Evolutionary conservation across 2,888 invertebrate species (phyloP), one percentile per base, ranked within the genome.

Genomic region (Gerosis bhagava): DNA sequence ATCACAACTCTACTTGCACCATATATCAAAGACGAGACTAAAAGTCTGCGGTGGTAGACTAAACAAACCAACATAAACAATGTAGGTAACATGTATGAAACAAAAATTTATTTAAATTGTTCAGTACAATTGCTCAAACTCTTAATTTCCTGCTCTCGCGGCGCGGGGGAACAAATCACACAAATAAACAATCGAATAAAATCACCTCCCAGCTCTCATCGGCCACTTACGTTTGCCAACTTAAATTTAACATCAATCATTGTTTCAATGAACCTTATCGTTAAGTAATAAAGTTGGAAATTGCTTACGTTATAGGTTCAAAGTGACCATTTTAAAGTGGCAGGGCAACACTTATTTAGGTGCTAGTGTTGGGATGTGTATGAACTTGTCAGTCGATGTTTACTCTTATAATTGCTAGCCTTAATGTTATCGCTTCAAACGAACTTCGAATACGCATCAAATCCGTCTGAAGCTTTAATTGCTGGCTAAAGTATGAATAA

Each of bases 111-210:
- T n/a, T n/a, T n/a, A n/a, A n/a, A n/a, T n/a, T n/a, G n/a, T n/a
- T n/a, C n/a, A n/a, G n/a, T n/a, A n/a, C n/a, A n/a, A n/a, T n/a
- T 31, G 25, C 21, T 39, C 26, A 32, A 39, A 46, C 32, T 66
- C 62, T 64, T 69, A 67, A 69, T 69, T 67, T 67, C 69, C 65
- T 63, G 56, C 58, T 50, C 58, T 53, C 56, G 63, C 57, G 44
- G 52, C 53, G 50, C 46, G 45, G 50, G 53, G 59, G 65, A 62
- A 71, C 71, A 70, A 77, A 77, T 76, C 75, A 74, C 68, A 74
- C 75, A 77, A 76, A 80, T 73, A 81, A 79, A 81, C 79, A 80
- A 79, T 79, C 75, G 76, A 80, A 82, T 78, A 80, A 82, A 82
- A 82, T 80, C 77, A 77, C 70, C 62, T 65, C 66, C n/a, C 63